A percentile compares a stretch with the other conserved stretches of the same genome.
Evolutionary conservation across 2,797 vertebrate species (phyloP).

Genomic region (Poecile montanus): DNA sequence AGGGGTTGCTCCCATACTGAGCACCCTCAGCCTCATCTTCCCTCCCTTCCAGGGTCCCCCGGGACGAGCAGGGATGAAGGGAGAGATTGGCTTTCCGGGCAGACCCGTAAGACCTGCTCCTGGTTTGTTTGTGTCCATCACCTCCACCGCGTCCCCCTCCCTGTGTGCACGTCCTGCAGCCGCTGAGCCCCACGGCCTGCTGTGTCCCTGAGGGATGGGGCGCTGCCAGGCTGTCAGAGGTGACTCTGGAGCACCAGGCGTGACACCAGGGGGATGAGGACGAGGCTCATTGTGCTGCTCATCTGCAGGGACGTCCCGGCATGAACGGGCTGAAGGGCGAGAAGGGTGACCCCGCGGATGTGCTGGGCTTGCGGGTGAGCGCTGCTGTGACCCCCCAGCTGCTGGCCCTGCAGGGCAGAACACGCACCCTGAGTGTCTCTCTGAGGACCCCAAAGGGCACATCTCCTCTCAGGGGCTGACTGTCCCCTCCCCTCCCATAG

Average conservation of each 20-base stretch:
- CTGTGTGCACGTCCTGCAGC: accelerated
- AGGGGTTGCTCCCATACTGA: neutral
- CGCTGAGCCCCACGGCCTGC: neutral
- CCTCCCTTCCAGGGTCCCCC: slow-evolving; percentile 69
- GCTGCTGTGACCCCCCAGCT: neutral
- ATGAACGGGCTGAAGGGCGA: slow-evolving; percentile 95
- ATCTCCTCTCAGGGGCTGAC: neutral
- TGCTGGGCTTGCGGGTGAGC: slow-evolving; percentile 82
- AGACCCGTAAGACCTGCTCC: slow-evolving; percentile 86
- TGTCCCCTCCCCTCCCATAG: neutral
- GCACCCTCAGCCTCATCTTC: neutral
- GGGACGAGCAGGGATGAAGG: slow-evolving; percentile 83
- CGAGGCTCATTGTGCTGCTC: neutral
- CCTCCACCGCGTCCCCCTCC: accelerated
- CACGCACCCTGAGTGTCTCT: accelerated
- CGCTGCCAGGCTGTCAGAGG: accelerated
- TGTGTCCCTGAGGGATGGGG: neutral
- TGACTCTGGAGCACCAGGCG: neutral
- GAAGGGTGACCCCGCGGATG: slow-evolving; percentile 82
- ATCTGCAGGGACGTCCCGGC: slow-evolving; percentile 88
- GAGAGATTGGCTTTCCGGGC: slow-evolving; percentile 96
- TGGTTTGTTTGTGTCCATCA: neutral
- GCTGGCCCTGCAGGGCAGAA: neutral
- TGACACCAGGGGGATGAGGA: accelerated
- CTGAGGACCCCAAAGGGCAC: neutral